These are phyloP conservation scores for Athripsodes cinereus DNA, from an alignment of 2,888 invertebrate genomes.

Conservation along the genomic window DNA sequence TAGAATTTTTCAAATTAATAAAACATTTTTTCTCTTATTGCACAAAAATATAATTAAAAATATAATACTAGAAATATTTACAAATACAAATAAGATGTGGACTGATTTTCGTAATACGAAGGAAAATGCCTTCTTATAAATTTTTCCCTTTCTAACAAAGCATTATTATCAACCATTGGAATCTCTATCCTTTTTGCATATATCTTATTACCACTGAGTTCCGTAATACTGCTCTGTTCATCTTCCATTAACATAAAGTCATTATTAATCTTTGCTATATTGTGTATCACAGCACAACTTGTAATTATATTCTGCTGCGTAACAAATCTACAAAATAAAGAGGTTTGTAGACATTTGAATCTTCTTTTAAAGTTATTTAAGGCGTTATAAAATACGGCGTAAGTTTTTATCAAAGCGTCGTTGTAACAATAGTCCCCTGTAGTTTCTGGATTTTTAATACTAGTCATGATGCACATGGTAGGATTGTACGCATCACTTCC, in stretches of 20 bases:
- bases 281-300: constrained; percentile 28
- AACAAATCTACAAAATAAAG: constrained; percentile 27
- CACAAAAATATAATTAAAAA: too few relatives aligned
- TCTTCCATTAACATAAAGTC: constrained; percentile 24
- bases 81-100: constrained; percentile 22
- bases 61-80: too few relatives aligned
- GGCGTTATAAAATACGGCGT: constrained; percentile 19
- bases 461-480: constrained; percentile 25
- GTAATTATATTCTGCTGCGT: constrained; percentile 28
- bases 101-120: constrained; percentile 20
- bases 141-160: constrained; percentile 23
- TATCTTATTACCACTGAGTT: constrained; percentile 27
- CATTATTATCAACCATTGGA: constrained; percentile 20
- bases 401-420: constrained; percentile 26
- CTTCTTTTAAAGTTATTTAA: constrained; percentile 27
- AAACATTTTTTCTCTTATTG: too few relatives aligned
- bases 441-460: constrained; percentile 22
- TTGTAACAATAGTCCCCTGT: constrained; percentile 27
- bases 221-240: constrained; percentile 19
- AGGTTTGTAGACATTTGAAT: constrained; percentile 28
- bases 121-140: constrained; percentile 28
- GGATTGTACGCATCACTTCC: constrained; percentile 25
- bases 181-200: constrained; percentile 21
- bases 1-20: too few relatives aligned
- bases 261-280: constrained; percentile 27